Conservation (phyloP, 1,140 invertebrate species). For the Spodoptera litura region DNA sequence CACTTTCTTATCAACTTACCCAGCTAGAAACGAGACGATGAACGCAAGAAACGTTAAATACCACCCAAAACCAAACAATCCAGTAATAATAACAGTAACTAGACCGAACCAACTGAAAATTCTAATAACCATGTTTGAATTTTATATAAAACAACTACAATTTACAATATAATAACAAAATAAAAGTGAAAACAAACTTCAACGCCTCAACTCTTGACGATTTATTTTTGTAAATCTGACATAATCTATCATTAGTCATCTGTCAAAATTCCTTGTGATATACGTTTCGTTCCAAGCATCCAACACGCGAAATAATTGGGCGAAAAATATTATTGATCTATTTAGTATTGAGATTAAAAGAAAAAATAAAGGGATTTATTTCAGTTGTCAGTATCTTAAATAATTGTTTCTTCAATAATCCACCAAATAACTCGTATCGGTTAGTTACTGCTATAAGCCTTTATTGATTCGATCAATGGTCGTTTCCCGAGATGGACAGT, state of each 20-base stretch:
- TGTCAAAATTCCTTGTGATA: constrained; percentile 12
- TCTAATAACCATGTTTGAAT: constrained; percentile 61
- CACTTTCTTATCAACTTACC: constrained; percentile 66
- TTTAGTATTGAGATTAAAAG: no score
- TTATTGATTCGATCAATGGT: no score
- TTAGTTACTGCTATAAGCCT: no score
- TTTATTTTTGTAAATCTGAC: constrained; percentile 47
- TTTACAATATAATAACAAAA: constrained; percentile 57
- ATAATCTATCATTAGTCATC: constrained; percentile 4
- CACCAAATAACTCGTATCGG: no score
- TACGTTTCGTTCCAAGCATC: neutral
- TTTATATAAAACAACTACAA: constrained; percentile 25
- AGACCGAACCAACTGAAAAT: constrained; percentile 75
- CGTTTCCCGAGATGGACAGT: no score
- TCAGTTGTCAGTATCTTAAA: no score
- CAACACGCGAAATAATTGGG: no score
- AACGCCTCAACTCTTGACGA: constrained; percentile 35
- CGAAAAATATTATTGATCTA: no score
- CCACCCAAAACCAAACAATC: constrained; percentile 75
- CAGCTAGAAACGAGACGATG: constrained; percentile 73
- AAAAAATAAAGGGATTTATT: no score
- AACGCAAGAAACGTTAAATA: constrained; percentile 76
- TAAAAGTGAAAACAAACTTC: constrained; percentile 61
- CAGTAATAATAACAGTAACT: constrained; percentile 75
- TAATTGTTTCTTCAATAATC: no score